phyloP scores from a whole-genome alignment of 2,888 invertebrate genomes.

The Criorhina ranunculi region DNA sequence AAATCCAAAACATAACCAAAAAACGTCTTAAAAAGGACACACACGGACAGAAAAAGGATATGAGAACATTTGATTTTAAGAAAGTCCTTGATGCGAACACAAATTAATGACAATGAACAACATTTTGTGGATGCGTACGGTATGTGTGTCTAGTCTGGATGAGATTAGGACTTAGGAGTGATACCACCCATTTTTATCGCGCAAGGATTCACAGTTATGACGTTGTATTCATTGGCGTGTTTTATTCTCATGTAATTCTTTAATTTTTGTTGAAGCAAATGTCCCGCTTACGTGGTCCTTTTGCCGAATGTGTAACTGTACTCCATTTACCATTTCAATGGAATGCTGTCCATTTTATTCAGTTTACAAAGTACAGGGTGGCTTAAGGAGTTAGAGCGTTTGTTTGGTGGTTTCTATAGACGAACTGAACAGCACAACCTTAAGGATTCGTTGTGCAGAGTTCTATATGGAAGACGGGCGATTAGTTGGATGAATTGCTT shows the following conservation, averaged over 20 bases:
- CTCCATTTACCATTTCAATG: conserved; percentile 53
- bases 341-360: conserved; percentile 66
- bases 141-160: conserved; percentile 20
- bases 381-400: too few relatives aligned
- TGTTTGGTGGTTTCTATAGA: too few relatives aligned
- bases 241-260: conserved; percentile 53
- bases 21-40: conserved; percentile 34
- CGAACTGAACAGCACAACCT: too few relatives aligned
- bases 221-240: conserved; percentile 45
- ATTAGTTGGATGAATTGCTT: too few relatives aligned
- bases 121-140: conserved; percentile 24
- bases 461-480: too few relatives aligned
- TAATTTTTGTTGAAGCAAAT: conserved; percentile 49
- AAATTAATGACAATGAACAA: conserved; percentile 68
- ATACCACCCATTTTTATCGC: conserved; percentile 19
- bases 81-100: conserved; percentile 67
- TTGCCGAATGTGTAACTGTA: conserved; percentile 1
- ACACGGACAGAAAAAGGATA: conserved; percentile 27
- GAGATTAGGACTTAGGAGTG: conserved; percentile 67
- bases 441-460: too few relatives aligned
- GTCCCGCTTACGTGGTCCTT: conserved; percentile 24
- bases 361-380: conserved; percentile 48
- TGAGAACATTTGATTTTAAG: conserved; percentile 49
- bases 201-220: conserved; percentile 56
- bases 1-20: conserved; percentile 34